A percentile compares a stretch with the other conserved stretches of the same genome.
These are phyloP conservation scores for Platycheirus rosarum DNA, from an alignment of 2,888 invertebrate species.

Conservation along the genomic window DNA sequence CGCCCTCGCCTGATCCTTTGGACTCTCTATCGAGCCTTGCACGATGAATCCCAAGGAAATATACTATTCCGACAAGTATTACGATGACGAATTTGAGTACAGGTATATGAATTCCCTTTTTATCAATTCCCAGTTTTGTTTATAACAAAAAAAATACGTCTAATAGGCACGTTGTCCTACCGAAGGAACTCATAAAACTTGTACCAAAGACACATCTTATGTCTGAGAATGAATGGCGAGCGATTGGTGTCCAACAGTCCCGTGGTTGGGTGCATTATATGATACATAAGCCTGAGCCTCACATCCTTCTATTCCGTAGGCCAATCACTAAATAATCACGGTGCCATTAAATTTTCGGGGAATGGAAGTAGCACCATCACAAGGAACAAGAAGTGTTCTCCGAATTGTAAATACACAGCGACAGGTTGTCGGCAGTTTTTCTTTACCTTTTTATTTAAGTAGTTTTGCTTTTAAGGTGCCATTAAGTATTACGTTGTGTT, in stretches of 20 bases:
- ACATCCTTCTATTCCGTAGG: constrained; percentile 93
- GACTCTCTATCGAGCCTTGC: background rate
- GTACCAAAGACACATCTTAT: constrained; percentile 97
- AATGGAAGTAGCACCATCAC: background rate
- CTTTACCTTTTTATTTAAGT: too few species aligned
- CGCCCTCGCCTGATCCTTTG: constrained; percentile 10
- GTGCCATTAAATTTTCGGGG: constrained; percentile 15
- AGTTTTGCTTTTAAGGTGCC: constrained; percentile 12
- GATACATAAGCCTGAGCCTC: constrained; percentile 97
- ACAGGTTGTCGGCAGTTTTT: too few species aligned
- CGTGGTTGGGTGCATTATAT: constrained; percentile 99
- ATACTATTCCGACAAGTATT: constrained; percentile 96
- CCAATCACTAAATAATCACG: constrained; percentile 83
- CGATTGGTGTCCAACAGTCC: constrained; percentile 97
- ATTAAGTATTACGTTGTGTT: background rate
- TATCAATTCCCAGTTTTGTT: background rate
- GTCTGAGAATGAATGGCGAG: constrained; percentile 96
- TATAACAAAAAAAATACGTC: constrained; percentile 52
- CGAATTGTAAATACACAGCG: constrained; percentile 34
- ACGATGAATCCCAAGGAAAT: constrained; percentile 88
- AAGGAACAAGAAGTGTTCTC: constrained; percentile 10
- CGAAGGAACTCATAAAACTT: constrained; percentile 94
- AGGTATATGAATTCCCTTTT: constrained; percentile 86
- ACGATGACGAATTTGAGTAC: constrained; percentile 95
- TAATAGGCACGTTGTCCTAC: constrained; percentile 95